These are phyloP conservation scores for Pantherophis vulpinus DNA, from an alignment of 2,797 vertebrate species.

Conservation along the genomic window DNA sequence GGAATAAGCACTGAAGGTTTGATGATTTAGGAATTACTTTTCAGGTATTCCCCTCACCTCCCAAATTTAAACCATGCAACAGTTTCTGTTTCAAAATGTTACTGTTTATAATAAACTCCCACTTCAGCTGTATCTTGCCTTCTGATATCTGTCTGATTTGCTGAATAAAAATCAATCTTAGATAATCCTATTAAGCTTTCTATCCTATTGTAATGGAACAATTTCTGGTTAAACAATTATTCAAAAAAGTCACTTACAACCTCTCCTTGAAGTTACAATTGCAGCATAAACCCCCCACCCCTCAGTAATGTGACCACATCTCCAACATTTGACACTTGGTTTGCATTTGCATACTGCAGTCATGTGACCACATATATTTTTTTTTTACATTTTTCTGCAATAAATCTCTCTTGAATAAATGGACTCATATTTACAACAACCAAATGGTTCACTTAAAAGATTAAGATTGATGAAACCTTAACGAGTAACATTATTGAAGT, in stretches of 20 bases:
- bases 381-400: too few relatives aligned
- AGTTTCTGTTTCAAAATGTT: neutral
- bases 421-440: neutral
- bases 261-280: neutral
- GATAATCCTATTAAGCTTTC: neutral
- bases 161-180: neutral
- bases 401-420: neutral
- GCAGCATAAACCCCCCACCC: too few relatives aligned
- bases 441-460: neutral
- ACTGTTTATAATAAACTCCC: neutral
- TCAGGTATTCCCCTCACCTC: neutral
- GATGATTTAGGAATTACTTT: slow-evolving; percentile 19
- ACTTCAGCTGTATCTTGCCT: neutral
- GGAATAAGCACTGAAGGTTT: neutral
- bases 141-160: neutral
- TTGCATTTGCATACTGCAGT: too few relatives aligned
- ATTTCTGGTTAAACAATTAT: neutral
- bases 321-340: too few relatives aligned
- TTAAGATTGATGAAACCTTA: neutral
- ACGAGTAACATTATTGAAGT: neutral
- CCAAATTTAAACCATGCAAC: neutral
- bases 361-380: too few relatives aligned
- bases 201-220: neutral
- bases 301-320: too few relatives aligned
- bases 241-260: neutral